Base-by-base conservation (phyloP, 1,140 invertebrate genomes). In the Caenorhabditis latens region DNA sequence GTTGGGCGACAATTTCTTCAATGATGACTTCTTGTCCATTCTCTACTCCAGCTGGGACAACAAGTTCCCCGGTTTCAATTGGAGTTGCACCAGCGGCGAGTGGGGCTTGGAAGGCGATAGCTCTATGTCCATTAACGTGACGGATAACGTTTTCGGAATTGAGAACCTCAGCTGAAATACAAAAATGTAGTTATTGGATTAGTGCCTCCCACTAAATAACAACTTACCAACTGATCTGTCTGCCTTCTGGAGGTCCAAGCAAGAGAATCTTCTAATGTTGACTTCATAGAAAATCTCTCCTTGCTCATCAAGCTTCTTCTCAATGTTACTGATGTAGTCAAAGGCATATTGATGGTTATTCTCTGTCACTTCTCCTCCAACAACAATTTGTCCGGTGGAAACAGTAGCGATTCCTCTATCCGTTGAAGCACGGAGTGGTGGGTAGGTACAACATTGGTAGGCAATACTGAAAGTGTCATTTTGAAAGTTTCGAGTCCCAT, bases 251-350 rank as follows among this genome's bases (percentile, higher is more conserved):
- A 88, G 83, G 13, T 91, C 90, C 8, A 91, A 65, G 83, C 90
- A 91, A 8, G 90, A 87, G 83, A 91, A 86, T 43, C 90, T 89
- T 16, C 89, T 84, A 55, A 91, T 89, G 5, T 85, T 84, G 21
- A 91, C 90, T n/a, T 91, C 91, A 79, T 91, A 91, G 40, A 86
- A 86, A 3, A 91, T 89, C 4, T 43, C 88, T 87, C 91, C 91
- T 67, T 92, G 84, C 24, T n/a, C 71, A 83, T 85, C 43, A 63
- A 83, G 85, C 32, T 86, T 88, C 86, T 91, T 91, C 14, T 85
- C 85, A 19, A 91, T 57, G 63, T 91, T 91, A 48, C 86, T 90
- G 46, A 91, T 91, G 61, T 92, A 92, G 79, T 91, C 91, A 67
- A 91, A 91, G 8, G 91, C 91, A 71, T 86, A 91, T 65, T 91